Conservation (phyloP, 1,140 invertebrate species). For the Sogatella furcifera region DNA sequence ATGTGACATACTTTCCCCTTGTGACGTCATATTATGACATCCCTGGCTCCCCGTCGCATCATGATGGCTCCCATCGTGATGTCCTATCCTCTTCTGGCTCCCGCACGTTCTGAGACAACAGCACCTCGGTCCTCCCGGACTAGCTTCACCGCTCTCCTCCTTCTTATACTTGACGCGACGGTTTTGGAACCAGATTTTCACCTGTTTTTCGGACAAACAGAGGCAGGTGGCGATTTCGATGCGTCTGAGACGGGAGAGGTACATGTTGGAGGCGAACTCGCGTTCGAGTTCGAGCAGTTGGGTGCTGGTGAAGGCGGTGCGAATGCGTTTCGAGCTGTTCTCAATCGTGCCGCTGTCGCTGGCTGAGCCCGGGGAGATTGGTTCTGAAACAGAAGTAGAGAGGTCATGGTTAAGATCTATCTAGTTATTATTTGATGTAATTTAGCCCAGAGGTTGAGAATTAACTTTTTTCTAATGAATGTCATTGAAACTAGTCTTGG, state of each 20-base stretch:
- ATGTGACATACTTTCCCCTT: no score
- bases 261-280: constrained; percentile 98
- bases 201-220: constrained; percentile 92
- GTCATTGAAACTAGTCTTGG: no score
- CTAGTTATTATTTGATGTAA: no score
- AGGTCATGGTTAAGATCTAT: background rate
- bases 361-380: background rate
- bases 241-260: constrained; percentile 91
- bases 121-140: constrained; percentile 6
- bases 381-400: constrained; percentile 3
- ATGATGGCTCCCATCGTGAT: no score
- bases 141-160: constrained; percentile 36
- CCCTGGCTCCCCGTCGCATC: no score
- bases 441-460: no score
- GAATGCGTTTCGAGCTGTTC: constrained; percentile 47
- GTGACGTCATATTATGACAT: no score
- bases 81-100: background rate
- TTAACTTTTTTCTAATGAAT: no score
- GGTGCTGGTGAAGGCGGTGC: constrained; percentile 88
- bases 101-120: constrained; percentile 15
- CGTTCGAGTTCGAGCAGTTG: constrained; percentile 96
- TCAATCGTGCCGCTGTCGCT: constrained; percentile 50
- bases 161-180: constrained; percentile 98
- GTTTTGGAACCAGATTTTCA: constrained; percentile 99
- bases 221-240: constrained; percentile 97